phyloP scores from a whole-genome alignment of 1,140 invertebrate species.

The Stenopsyche tienmushanensis region DNA sequence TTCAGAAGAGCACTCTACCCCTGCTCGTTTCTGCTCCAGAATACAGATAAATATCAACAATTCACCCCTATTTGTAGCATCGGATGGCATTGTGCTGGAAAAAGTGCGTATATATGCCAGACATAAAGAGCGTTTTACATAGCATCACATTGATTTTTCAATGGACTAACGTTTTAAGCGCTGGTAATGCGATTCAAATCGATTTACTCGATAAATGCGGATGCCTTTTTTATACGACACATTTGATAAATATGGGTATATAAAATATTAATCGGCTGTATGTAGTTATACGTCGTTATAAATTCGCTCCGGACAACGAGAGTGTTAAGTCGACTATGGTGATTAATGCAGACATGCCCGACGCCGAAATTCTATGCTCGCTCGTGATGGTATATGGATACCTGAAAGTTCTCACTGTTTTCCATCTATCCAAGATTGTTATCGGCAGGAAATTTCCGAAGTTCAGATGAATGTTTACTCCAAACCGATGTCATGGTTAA shows the following conservation, averaged over 20 bases:
- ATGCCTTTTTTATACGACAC: too few species aligned
- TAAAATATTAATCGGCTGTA: too few species aligned
- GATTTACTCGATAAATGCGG: too few species aligned
- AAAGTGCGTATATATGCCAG: neutral
- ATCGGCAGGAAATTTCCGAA: slow-evolving; percentile 28
- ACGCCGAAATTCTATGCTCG: too few species aligned
- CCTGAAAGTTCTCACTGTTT: slow-evolving; percentile 20
- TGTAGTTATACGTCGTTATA: neutral
- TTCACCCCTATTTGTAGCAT: slow-evolving; percentile 1
- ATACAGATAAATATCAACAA: slow-evolving; percentile 17
- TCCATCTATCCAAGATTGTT: slow-evolving; percentile 24
- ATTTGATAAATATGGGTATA: too few species aligned
- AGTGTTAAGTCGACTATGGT: neutral
- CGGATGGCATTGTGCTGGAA: neutral
- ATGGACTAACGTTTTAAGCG: too few species aligned
- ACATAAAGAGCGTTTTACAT: neutral
- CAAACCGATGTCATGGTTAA: slow-evolving; percentile 17
- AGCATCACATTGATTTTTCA: too few species aligned
- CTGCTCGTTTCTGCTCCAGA: neutral
- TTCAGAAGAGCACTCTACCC: slow-evolving; percentile 17
- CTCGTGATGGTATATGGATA: too few species aligned
- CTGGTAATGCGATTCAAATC: too few species aligned
- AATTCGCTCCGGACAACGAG: neutral
- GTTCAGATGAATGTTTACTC: slow-evolving; percentile 1
- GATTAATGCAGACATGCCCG: too few species aligned